These are phyloP conservation scores for Echeneis naucrates DNA, from an alignment of 2,797 vertebrate genomes.

Conservation along the genomic window DNA sequence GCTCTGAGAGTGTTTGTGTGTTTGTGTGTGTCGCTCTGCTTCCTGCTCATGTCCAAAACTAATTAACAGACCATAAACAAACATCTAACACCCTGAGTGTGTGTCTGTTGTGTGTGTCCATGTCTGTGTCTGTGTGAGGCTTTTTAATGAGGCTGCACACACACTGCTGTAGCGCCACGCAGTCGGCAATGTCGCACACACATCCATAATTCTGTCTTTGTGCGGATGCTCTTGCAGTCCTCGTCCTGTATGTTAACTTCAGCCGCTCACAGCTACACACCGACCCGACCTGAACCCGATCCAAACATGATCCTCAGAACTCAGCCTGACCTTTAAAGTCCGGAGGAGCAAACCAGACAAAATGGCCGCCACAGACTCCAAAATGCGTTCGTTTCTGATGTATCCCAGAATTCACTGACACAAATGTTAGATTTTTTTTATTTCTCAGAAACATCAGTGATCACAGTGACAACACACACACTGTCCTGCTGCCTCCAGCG, in stretches of 20 bases:
- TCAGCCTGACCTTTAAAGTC: too few relatives aligned
- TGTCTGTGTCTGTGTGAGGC: constrained; percentile 13
- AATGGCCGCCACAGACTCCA: too few relatives aligned
- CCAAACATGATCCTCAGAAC: too few relatives aligned
- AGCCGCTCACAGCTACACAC: too few relatives aligned
- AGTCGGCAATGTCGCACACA: constrained; percentile 12
- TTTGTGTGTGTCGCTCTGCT: constrained; percentile 18
- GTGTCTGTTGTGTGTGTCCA: constrained; percentile 18
- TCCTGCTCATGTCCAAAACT: constrained; percentile 57
- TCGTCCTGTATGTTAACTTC: too few relatives aligned
- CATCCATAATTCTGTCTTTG: background rate
- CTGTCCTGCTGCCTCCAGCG: background rate
- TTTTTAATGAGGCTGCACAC: constrained; percentile 41
- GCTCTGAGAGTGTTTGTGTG: constrained; percentile 22
- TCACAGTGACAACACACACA: too few relatives aligned
- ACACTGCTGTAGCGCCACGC: constrained; percentile 24
- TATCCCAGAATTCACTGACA: background rate
- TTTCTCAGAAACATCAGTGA: constrained; percentile 1
- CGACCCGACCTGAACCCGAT: too few relatives aligned
- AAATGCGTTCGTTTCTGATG: too few relatives aligned
- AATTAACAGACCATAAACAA: constrained; percentile 70
- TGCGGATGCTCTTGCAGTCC: too few relatives aligned
- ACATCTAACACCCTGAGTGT: constrained; percentile 54
- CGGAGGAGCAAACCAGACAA: too few relatives aligned
- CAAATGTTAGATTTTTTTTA: too few relatives aligned